These are phyloP conservation scores for Sycophila sp. DNA, from an alignment of 1,140 invertebrate genomes.

Conservation along the genomic window DNA sequence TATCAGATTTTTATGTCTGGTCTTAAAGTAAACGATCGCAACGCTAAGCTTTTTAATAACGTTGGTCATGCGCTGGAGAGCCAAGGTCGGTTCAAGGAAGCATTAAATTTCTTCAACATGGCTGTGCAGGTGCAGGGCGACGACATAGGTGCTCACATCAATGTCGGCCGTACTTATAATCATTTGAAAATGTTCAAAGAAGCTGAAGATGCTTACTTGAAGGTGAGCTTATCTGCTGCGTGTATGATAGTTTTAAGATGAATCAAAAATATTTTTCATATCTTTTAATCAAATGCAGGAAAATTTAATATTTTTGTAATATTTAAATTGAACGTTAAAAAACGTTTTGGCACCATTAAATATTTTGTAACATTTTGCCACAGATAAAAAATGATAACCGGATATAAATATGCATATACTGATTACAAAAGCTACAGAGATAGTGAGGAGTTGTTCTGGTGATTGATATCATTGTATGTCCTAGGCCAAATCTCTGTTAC, in stretches of 20 bases:
- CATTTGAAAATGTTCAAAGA: slow-evolving; percentile 90
- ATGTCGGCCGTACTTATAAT: slow-evolving; percentile 94
- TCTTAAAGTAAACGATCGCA: slow-evolving; percentile 88
- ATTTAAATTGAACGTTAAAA: too few relatives aligned
- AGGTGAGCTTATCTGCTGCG: slow-evolving; percentile 70
- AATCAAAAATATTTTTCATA: too few relatives aligned
- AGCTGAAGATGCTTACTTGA: slow-evolving; percentile 91
- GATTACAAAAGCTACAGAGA: too few relatives aligned
- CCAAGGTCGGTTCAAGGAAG: slow-evolving; percentile 84
- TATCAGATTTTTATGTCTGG: slow-evolving; percentile 94
- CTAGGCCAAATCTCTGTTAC: slow-evolving; percentile 86
- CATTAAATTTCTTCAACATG: slow-evolving; percentile 90
- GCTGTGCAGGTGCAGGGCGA: slow-evolving; percentile 94
- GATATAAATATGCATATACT: too few relatives aligned
- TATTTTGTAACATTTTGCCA: too few relatives aligned
- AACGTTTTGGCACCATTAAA: too few relatives aligned
- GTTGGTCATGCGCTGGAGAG: slow-evolving; percentile 95
- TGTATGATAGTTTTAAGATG: background rate
- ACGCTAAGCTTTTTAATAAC: slow-evolving; percentile 97
- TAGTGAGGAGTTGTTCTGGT: background rate
- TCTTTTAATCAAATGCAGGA: too few relatives aligned
- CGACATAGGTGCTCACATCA: slow-evolving; percentile 96
- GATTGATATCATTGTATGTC: background rate
- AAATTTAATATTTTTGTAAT: too few relatives aligned
- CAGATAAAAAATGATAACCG: too few relatives aligned